Base-by-base conservation (phyloP, 2,797 vertebrate genomes). In the Mycteria americana region DNA sequence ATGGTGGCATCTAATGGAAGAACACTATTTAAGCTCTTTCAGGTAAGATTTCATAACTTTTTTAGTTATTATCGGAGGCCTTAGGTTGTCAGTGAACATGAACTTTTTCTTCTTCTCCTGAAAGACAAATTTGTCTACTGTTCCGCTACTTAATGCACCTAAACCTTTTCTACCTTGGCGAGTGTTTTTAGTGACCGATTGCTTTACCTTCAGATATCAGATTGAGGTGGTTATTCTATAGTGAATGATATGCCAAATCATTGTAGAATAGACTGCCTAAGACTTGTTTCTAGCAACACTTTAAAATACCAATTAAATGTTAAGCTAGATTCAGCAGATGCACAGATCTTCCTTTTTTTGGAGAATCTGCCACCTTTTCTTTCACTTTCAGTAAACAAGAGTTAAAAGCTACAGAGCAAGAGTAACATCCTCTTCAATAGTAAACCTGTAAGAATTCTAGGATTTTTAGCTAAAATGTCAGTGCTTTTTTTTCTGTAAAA, bases 11-110 rank as follows among this genome's bases (percentile, higher is more conserved):
- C 98, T 68, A 98, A 99, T 77, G 99, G 99, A 81, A 99, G 99
- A 97, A 99, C 99, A 0, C 98, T 99, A 12, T 99, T 99, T 97
- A 99, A 99, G 94, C 99, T 99, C 57, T 99, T 99, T 95, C 99
- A 99, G 99, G 99, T 99, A 94, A 97, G 95, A 74, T 4, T 78
- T 84, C 11, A 0, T 63, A 25, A 11, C 57, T 45, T 13, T 59
- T 11, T 27, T 85, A 1, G n/a, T 15, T 79, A 7, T 57, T 82
- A 22, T 48, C 28, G 41, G 31, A 72, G 7, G 5, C 11, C 35
- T 78, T 30, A 23, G 8, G 7, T 78, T 48, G 43, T 60, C 51
- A 31, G 37, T 48, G 31, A 74, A 53, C 5, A 3, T 4, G 6
- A 73, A 9, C 4, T 37, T 62, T 53, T 67, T 59, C 25, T 70